Evolutionary conservation across 2,113 vertebrate species (phyloP).

Genomic region (Rattus rattus): DNA sequence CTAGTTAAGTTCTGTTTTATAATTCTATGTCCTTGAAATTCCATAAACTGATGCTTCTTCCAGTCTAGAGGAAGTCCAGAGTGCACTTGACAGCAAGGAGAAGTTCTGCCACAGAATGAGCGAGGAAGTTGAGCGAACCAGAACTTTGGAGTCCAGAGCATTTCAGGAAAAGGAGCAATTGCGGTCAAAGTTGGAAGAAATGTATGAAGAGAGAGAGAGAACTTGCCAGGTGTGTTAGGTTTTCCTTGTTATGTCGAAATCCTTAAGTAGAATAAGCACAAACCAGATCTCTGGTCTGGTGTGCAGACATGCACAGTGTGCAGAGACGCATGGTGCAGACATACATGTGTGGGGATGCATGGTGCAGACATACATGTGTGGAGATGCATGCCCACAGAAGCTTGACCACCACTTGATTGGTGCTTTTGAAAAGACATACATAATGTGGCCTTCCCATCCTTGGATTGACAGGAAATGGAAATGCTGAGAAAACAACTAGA

Average conservation of each 20-base stretch:
- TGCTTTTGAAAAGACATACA: not conserved
- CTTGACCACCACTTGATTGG: not conserved
- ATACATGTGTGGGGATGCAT: too few species aligned
- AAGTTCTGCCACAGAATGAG: slow-evolving; percentile 70
- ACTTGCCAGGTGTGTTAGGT: slow-evolving; percentile 81
- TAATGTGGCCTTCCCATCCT: not conserved
- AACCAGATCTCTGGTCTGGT: not conserved
- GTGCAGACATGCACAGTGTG: not conserved
- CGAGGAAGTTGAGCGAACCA: slow-evolving; percentile 85
- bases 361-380: not conserved
- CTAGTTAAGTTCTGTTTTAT: not conserved
- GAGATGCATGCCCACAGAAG: not conserved
- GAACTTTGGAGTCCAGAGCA: slow-evolving; percentile 86
- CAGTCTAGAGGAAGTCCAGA: slow-evolving; percentile 85
- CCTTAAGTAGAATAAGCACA: not conserved
- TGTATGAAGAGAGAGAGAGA: slow-evolving; percentile 86
- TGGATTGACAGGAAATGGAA: slow-evolving; percentile 89
- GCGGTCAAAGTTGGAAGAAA: slow-evolving; percentile 87
- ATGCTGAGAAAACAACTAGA: slow-evolving; percentile 92
- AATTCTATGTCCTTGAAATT: not conserved
- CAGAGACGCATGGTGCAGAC: too few species aligned
- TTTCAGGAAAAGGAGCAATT: slow-evolving; percentile 89
- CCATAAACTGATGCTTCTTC: not conserved
- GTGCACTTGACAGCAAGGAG: slow-evolving; percentile 80
- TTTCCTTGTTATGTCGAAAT: not conserved